Evolutionary conservation across 2,797 vertebrate species (phyloP).

Genomic region (Semaprochilodus insignis): DNA sequence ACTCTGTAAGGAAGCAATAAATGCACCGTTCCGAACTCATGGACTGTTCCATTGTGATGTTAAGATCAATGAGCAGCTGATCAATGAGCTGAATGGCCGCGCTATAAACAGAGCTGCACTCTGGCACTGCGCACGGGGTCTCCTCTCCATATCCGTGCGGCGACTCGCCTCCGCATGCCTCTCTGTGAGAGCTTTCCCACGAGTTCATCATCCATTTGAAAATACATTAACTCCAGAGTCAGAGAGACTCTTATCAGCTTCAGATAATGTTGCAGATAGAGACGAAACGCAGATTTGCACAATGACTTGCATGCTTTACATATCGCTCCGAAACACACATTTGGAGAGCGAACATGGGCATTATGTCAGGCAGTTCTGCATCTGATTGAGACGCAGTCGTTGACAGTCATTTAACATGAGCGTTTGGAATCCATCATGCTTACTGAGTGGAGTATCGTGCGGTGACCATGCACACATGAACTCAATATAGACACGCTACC

Average conservation of each 20-base stretch:
- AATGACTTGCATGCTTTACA: not conserved
- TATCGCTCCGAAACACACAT: not conserved
- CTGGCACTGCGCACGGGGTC: not conserved
- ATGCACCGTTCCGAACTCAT: not conserved
- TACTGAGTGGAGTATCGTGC: not conserved
- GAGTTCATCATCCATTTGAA: conserved; percentile 28
- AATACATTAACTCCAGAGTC: conserved; percentile 22
- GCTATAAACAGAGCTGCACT: not conserved
- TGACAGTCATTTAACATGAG: not conserved
- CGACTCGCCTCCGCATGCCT: conserved; percentile 7
- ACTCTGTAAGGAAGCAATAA: too few species aligned
- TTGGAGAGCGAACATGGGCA: not conserved
- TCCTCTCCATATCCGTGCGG: not conserved
- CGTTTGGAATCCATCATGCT: not conserved
- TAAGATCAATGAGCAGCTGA: conserved; percentile 24
- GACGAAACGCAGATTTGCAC: not conserved
- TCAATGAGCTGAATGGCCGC: conserved; percentile 24
- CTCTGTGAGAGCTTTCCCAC: conserved; percentile 4
- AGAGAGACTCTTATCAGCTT: conserved; percentile 20
- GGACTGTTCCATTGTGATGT: not conserved
- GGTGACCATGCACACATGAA: not conserved
- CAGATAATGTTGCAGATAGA: not conserved
- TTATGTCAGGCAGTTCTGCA: not conserved
- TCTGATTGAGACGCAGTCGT: not conserved
- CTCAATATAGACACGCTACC: not conserved